A percentile compares a stretch with the other conserved stretches of the same genome.
Evolutionary conservation across 2,888 invertebrate species (phyloP).

Genomic region (Lasius platythorax): DNA sequence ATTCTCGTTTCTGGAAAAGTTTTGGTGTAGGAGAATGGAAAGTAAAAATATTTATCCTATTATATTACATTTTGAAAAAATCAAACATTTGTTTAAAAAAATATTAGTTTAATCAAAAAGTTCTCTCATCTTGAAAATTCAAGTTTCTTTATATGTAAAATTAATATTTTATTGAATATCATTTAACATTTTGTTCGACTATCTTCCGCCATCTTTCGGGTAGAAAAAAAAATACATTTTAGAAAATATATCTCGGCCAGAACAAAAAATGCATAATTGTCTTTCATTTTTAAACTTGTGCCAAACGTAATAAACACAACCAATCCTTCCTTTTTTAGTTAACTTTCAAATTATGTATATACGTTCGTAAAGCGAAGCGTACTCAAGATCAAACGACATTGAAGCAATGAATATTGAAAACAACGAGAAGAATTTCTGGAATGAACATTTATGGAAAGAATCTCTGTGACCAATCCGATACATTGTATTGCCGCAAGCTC

Average conservation of each 20-base stretch:
- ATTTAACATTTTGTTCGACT: not conserved
- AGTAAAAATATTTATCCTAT: not conserved
- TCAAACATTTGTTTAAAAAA: not conserved
- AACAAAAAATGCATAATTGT: not conserved
- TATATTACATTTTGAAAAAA: not conserved
- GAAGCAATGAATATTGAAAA: not conserved
- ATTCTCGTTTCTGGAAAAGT: not conserved
- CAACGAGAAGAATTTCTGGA: not conserved
- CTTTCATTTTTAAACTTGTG: not conserved
- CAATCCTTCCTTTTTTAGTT: not conserved
- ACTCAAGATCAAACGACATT: not conserved
- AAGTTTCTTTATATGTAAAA: not conserved
- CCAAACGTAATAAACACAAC: no score
- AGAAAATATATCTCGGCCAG: not conserved
- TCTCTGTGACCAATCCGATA: not conserved
- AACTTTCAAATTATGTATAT: not conserved
- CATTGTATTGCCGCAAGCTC: not conserved
- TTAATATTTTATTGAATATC: not conserved
- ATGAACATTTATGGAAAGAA: not conserved
- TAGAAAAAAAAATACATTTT: not conserved
- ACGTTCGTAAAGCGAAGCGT: not conserved
- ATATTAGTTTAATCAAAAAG: not conserved
- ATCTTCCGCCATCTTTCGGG: not conserved
- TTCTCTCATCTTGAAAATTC: not conserved
- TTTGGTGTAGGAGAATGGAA: not conserved